These are phyloP conservation scores for Fistularia commersonii DNA, from an alignment of 2,797 vertebrate genomes.

Conservation along the genomic window DNA sequence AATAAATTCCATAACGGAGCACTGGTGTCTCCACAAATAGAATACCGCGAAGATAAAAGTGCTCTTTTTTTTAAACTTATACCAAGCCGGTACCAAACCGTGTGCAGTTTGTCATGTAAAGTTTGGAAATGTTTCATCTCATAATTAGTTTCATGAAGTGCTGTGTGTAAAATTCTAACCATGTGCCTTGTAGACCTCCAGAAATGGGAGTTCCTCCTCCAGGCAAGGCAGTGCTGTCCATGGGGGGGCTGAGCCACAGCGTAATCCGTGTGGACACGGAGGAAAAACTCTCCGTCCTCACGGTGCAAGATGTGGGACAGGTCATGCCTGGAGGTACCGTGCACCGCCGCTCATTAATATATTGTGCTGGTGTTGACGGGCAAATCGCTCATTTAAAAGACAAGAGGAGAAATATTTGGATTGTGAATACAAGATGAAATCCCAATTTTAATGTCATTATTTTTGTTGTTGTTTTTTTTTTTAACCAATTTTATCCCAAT, in stretches of 20 bases:
- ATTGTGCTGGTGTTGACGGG: not conserved
- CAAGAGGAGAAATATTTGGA: not conserved
- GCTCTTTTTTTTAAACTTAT: too few species aligned
- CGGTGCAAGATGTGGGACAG: slow-evolving; percentile 94
- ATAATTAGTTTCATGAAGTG: too few species aligned
- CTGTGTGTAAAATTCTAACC: too few species aligned
- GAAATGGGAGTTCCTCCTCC: slow-evolving; percentile 88
- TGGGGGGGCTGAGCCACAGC: slow-evolving; percentile 88
- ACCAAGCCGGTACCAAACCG: too few species aligned
- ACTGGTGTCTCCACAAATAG: too few species aligned
- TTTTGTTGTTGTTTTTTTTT: too few species aligned
- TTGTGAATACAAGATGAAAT: not conserved
- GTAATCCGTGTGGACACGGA: slow-evolving; percentile 94
- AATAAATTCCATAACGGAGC: too few species aligned
- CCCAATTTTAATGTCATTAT: not conserved
- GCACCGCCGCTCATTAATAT: slow-evolving; percentile 14
- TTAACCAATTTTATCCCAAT: too few species aligned
- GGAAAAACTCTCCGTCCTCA: slow-evolving; percentile 93
- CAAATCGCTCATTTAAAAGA: not conserved
- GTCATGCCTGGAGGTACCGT: slow-evolving; percentile 93
- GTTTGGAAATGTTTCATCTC: too few species aligned
- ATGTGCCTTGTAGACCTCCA: slow-evolving; percentile 78
- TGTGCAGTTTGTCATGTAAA: too few species aligned
- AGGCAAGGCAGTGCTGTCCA: slow-evolving; percentile 90
- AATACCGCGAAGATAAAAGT: too few species aligned